Percentiles rank a stretch among this genome's conserved stretches.
phyloP scores from a whole-genome alignment of 1,140 invertebrate species.

The Procambarus clarkii region DNA sequence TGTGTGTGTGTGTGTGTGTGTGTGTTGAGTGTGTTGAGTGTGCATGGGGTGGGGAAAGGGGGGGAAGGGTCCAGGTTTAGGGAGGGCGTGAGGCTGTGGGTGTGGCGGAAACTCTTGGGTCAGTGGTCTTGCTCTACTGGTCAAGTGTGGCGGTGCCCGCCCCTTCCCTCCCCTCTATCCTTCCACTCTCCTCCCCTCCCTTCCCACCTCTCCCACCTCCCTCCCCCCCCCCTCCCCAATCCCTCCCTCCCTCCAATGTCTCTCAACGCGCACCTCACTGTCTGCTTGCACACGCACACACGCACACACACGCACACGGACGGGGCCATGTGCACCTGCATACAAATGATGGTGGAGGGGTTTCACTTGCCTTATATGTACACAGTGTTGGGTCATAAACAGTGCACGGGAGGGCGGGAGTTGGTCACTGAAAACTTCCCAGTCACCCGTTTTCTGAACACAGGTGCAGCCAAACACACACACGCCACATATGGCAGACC shows the following conservation, averaged over 20 bases:
- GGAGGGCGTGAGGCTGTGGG: conserved; percentile 29
- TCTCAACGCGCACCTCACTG: background rate
- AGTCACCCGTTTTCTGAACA: background rate
- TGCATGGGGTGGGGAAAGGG: background rate
- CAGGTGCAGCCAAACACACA: background rate
- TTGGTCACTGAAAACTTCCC: too few species aligned
- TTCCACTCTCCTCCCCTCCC: background rate
- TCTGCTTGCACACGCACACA: background rate
- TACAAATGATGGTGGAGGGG: background rate
- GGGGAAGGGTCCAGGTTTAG: background rate
- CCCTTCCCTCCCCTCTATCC: background rate
- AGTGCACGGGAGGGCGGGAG: background rate
- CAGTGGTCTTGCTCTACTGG: conserved; percentile 67
- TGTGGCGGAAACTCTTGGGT: conserved; percentile 60
- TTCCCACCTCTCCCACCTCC: background rate
- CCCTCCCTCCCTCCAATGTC: background rate
- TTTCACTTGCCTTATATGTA: background rate
- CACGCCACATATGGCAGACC: background rate
- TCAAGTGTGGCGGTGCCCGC: conserved; percentile 64
- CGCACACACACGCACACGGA: conserved; percentile 38
- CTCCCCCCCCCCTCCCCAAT: background rate
- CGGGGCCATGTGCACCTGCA: background rate
- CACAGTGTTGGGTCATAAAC: background rate
- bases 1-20: too few species aligned
- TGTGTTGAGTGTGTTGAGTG: too few species aligned